Evolutionary conservation across 2,888 invertebrate genomes (phyloP).

Genomic region (Drosophila kanekoi): DNA sequence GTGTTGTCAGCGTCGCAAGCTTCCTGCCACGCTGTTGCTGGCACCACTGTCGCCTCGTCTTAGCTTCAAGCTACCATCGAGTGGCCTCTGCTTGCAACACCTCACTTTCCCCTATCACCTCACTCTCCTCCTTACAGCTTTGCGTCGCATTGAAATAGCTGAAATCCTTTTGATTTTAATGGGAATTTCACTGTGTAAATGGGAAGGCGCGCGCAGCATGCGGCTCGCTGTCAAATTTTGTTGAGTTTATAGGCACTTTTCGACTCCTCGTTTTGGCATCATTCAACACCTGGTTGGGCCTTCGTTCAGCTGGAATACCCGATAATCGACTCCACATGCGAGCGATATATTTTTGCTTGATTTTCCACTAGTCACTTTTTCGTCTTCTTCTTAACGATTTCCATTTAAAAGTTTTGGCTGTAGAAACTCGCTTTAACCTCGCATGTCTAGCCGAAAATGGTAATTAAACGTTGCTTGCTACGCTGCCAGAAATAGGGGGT

Average conservation of each 20-base stretch:
- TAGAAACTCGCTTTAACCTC: constrained; percentile 9
- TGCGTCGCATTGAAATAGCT: constrained; percentile 39
- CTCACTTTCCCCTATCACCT: not conserved
- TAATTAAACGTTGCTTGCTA: constrained; percentile 58
- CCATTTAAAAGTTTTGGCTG: not conserved
- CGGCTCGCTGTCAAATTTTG: constrained; percentile 40
- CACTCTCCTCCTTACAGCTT: no score
- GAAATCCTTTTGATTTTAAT: constrained; percentile 71
- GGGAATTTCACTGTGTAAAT: constrained; percentile 55
- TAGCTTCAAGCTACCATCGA: constrained; percentile 29
- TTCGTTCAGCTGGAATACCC: constrained; percentile 43
- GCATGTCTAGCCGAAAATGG: constrained; percentile 32
- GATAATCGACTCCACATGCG: constrained; percentile 41
- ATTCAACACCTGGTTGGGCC: constrained; percentile 19
- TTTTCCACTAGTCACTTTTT: not conserved
- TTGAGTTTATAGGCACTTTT: constrained; percentile 36
- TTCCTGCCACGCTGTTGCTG: constrained; percentile 40
- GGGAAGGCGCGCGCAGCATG: constrained; percentile 3
- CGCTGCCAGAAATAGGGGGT: constrained; percentile 30
- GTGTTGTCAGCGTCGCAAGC: constrained; percentile 45
- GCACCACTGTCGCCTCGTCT: constrained; percentile 23
- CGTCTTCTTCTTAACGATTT: not conserved
- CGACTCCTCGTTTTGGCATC: constrained; percentile 3
- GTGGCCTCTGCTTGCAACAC: constrained; percentile 2
- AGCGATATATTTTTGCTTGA: constrained; percentile 18